Base-by-base conservation (phyloP, 2,113 vertebrate species). In the Pelusios castaneus region DNA sequence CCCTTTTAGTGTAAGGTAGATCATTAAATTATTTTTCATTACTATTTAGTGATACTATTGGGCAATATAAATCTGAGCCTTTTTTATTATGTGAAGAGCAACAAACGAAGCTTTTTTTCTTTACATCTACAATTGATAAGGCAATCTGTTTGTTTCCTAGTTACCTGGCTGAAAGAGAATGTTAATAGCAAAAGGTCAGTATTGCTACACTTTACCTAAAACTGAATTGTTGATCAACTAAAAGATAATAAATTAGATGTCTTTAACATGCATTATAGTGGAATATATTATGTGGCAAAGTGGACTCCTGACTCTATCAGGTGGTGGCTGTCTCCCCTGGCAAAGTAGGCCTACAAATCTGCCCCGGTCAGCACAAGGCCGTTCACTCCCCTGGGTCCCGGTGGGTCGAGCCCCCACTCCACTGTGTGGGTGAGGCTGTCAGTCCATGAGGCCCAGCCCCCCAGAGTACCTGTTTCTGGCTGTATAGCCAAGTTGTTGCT, bases 211-310 rank as follows among this genome's bases (percentile, higher is more conserved):
- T 70, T 52, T 87, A 1, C 82, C 78, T 55, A 5, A 1, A 45
- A 0, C 27, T 0, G 10, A 67, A 1, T 10, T 82, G 70, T 55
- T 82, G 49, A 5, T 67, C 91, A 29, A 4, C 9, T 27, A 38
- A 38, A 75, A 85, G 5, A 47, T 87, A 84, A 2, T 56, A 78
- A 55, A 8, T 45, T 63, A n/a, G 31, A n/a, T 56, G 12, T 80
- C 34, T 76, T 90, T 27, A 76, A 45, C 10, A 1, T 19, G 27
- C 21, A 1, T 19, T 38, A 11, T 45, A 6, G 4, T 38, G 55
- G 89, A 2, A 43, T 91, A 31, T 8, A 54, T 58, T n/a, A n/a
- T n/a, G n/a, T n/a, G n/a, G n/a, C n/a, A n/a, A n/a, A n/a, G n/a
- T n/a, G n/a, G n/a, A n/a, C n/a, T n/a, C n/a, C n/a, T n/a, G n/a